Evolutionary conservation across 2,888 invertebrate genomes (phyloP).

Genomic region (Schrankia costaestrigalis): DNA sequence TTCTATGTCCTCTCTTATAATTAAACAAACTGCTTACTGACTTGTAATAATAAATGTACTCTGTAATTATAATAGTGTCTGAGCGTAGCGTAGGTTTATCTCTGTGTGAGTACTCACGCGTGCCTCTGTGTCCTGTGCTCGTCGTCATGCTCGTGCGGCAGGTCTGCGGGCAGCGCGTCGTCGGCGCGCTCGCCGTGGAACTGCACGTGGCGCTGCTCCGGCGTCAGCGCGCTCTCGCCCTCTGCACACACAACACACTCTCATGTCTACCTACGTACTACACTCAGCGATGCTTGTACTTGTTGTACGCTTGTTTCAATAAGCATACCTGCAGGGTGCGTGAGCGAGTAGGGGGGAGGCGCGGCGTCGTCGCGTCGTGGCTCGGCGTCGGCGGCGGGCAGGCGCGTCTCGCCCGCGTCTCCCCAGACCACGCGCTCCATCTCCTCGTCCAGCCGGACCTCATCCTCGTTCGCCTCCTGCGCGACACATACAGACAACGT

Average conservation of each 20-base stretch:
- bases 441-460: constrained; percentile 90
- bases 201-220: constrained; percentile 59
- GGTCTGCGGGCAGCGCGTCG: constrained; percentile 22
- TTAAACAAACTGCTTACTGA: too few relatives aligned
- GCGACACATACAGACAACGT: neutral
- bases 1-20: too few relatives aligned
- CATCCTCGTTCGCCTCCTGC: constrained; percentile 71
- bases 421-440: constrained; percentile 93
- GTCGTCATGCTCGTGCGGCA: constrained; percentile 59
- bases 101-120: constrained; percentile 43
- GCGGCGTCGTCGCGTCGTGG: constrained; percentile 48
- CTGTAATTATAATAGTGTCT: too few relatives aligned
- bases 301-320: neutral
- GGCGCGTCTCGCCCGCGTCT: constrained; percentile 81
- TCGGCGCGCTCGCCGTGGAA: constrained; percentile 45
- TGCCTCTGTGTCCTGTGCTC: constrained; percentile 53
- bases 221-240: constrained; percentile 36
- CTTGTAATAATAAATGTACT: too few relatives aligned
- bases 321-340: neutral
- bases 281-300: too few relatives aligned
- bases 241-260: constrained; percentile 12
- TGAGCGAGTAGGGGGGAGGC: constrained; percentile 33
- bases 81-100: neutral
- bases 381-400: constrained; percentile 57
- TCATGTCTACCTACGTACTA: neutral